Evolutionary conservation across 1,140 invertebrate species (phyloP), one percentile per base, ranked within the genome.

Genomic region (Telenomus remus): DNA sequence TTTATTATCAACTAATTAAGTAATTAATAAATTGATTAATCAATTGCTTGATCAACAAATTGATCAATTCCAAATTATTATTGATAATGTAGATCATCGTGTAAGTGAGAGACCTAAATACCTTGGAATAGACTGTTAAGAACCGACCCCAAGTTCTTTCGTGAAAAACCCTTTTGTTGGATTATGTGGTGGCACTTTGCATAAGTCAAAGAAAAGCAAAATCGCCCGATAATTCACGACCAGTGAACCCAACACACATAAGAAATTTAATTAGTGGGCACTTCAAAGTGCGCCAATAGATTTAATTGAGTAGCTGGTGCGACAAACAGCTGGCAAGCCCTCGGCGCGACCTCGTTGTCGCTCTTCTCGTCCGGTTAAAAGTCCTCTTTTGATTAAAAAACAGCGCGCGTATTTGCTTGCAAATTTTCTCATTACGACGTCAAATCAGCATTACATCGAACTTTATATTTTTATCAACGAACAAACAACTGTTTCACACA

Each of bases 201-300:
- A 56, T 46, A 57, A 47, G 59, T 50, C 46, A 33, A 56, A 72
- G 61, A 60, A 27, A 57, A 50, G 50, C 19, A 49, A 54, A 35
- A 15, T 54, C 35, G 44, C 34, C 46, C 27, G 15, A 14, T 63
- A 64, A 71, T 56, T 60, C 51, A 48, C 56, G 47, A 27, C 19
- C 47, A 35, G n/a, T 44, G 37, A 27, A 6, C 60, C 66, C 49
- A 63, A 51, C 63, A 42, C 51, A 68, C 53, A 63, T 63, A 68
- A 68, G 71, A 66, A 74, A 74, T 74, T 74, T 74, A 74, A 74
- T 74, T 74, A 66, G 71, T 63, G 57, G 64, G 27, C 71, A 74
- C 57, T 74, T 74, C 10, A 63, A 47, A 5, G 51, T 19, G 51
- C 43, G 39, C 56, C 64, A 53, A 74, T 74, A 68, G 71, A 74